Evolutionary conservation across 2,797 vertebrate genomes (phyloP).

Genomic region (Chrosomus eos): DNA sequence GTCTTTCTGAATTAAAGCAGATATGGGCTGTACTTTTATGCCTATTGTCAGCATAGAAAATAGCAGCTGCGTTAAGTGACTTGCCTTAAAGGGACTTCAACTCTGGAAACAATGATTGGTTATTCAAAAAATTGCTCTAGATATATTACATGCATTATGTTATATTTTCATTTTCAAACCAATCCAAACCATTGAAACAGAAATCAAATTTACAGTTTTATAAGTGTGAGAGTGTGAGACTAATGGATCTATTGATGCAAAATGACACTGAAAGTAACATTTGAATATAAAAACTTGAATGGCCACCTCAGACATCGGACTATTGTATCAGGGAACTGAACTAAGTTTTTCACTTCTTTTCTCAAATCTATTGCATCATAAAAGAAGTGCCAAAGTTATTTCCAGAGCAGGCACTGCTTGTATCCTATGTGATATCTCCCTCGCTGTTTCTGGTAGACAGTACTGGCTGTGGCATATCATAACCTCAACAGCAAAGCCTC

Average conservation of each 20-base stretch:
- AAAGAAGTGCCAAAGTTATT: slow-evolving; percentile 31
- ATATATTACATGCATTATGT: not conserved
- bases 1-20: not conserved
- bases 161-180: not conserved
- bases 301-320: not conserved
- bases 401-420: slow-evolving; percentile 28
- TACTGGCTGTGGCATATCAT: slow-evolving; percentile 44
- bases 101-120: not conserved
- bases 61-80: not conserved
- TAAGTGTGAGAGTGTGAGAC: too few relatives aligned
- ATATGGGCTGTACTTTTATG: not conserved
- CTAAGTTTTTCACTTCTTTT: slow-evolving; percentile 17
- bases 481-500: slow-evolving; percentile 49
- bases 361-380: slow-evolving; percentile 21
- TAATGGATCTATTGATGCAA: not conserved
- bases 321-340: not conserved
- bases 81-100: not conserved
- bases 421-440: slow-evolving; percentile 38
- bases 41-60: not conserved
- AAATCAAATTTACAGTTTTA: not conserved
- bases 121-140: not conserved
- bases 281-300: slow-evolving; percentile 7
- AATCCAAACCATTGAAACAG: not conserved
- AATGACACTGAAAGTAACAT: not conserved
- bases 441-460: slow-evolving; percentile 37